Evolutionary conservation across 2,888 invertebrate genomes (phyloP), one percentile per base, ranked within the genome.

Genomic region (Elegia similella): DNA sequence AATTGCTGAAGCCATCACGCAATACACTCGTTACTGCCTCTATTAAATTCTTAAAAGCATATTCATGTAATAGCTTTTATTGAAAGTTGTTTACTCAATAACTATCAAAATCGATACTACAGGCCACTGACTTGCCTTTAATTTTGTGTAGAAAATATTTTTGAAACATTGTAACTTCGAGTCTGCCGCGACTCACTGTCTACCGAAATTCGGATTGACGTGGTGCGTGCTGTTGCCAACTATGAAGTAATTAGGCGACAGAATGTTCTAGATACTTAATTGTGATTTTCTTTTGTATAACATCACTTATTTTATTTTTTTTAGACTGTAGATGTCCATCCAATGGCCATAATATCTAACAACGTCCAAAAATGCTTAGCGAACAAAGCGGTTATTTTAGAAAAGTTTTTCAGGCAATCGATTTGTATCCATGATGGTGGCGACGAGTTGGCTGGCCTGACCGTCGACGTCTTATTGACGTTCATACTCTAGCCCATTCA

Each of bases 371-470:
- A 30, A 30, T 13, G 8, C 15, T 16, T 32, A 30, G 10, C 47
- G 16, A 34, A 42, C 48, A 42, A 42, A 48, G n/a, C 46, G 42
- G 42, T 53, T 47, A 52, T 38, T 42, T 42, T 30, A 38, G 42
- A 48, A 17, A 29, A 23, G 6, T 69, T 62, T 62, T 62, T 62
- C 60, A 62, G 67, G 76, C 74, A 76, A 78, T 73, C 67, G 66
- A 63, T 63, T 55, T 55, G n/a, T 61, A 76, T 65, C 78, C 74
- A 64, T 60, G 61, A 57, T 60, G 62, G 58, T 56, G 76, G 75
- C 77, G 80, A 70, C 81, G 65, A 61, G 60, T 73, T 68, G 82
- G 77, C 79, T 84, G 73, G 67, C 69, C 70, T 70, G 73, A 69
- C 65, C 64, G 64, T 68, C 72, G 69, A 69, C 70, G 72, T 66